Conservation (phyloP, 2,888 invertebrate species). For the Catocala nupta region DNA sequence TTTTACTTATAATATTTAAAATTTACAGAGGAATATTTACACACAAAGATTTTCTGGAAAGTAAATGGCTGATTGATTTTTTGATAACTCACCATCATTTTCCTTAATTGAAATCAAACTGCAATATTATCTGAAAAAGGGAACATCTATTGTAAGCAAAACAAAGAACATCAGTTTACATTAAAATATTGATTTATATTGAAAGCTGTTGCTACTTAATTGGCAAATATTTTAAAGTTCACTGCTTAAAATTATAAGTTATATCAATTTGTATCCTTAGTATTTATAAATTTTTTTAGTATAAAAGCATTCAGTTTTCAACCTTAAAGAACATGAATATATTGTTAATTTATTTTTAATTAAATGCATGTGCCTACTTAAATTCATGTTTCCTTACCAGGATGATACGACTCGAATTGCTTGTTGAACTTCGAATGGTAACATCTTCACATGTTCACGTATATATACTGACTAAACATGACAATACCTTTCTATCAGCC, state of each 20-base stretch:
- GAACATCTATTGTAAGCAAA: conserved; percentile 7
- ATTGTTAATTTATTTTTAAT: no score
- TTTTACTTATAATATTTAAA: no score
- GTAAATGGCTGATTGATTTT: no score
- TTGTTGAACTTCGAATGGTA: conserved; percentile 65
- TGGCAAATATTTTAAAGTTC: no score
- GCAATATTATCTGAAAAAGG: conserved; percentile 29
- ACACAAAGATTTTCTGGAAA: no score
- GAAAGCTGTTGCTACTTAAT: not conserved
- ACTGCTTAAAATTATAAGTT: no score
- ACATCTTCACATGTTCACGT: conserved; percentile 57
- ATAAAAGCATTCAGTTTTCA: no score
- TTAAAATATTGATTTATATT: not conserved
- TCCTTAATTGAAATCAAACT: conserved; percentile 18
- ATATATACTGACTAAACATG: conserved; percentile 70
- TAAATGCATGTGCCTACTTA: no score
- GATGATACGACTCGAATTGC: conserved; percentile 49
- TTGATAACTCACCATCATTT: conserved; percentile 50
- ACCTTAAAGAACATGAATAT: no score
- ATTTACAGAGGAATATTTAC: no score
- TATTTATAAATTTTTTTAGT: no score
- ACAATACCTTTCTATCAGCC: conserved; percentile 56
- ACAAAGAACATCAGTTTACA: not conserved
- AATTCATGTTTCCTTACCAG: conserved; percentile 20
- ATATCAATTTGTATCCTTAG: no score